Base-by-base conservation (phyloP, 2,797 vertebrate genomes). In the Glossophaga mutica region DNA sequence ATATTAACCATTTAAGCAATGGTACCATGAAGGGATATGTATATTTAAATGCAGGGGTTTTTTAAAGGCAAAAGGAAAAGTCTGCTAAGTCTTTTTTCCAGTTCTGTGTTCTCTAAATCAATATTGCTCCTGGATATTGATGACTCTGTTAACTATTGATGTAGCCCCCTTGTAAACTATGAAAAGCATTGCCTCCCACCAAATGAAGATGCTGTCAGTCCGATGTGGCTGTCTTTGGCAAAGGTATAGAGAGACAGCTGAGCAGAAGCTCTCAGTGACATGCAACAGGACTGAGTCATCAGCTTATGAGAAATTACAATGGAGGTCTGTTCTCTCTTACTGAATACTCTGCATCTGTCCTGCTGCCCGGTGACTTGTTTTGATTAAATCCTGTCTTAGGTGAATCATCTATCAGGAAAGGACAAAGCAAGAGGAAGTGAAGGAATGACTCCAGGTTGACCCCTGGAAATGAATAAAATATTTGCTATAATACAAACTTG, bases 1-100 rank as follows among this genome's bases (percentile, higher is more conserved):
- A 6, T 81, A 86, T 85, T 94, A 97, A 55, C 77, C 68, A 86
- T 87, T 94, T 59, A 29, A 94, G 37, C 83, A 94, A 86, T 77
- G n/a, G 82, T 88, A n/a, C 7, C 18, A 22, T 2, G 42, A 78
- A 77, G 29, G 14, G 6, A 84, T 26, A 55, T 39, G 37, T 62
- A 48, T 48, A 48, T 52, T 57, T 55, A 85, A 73, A 87, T 67
- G 57, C 8, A 67, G 26, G 55, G 55, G 19, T 21, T 55, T 19
- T 95, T 91, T 3, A 44, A 92, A 94, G 52, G 34, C 18, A 77
- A 81, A 92, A 87, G 32, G 16, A 81, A 90, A 93, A 86, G 81
- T 91, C 62, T 93, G 34, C 57, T 71, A 77, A 83, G 57, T 39
- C 14, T 70, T 91, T 68, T 92, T 46, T 57, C 39, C n/a, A 94